A percentile compares a stretch with the other conserved stretches of the same genome.
Evolutionary conservation across 2,888 invertebrate genomes (phyloP).

Genomic region (Leptopilina myrica): DNA sequence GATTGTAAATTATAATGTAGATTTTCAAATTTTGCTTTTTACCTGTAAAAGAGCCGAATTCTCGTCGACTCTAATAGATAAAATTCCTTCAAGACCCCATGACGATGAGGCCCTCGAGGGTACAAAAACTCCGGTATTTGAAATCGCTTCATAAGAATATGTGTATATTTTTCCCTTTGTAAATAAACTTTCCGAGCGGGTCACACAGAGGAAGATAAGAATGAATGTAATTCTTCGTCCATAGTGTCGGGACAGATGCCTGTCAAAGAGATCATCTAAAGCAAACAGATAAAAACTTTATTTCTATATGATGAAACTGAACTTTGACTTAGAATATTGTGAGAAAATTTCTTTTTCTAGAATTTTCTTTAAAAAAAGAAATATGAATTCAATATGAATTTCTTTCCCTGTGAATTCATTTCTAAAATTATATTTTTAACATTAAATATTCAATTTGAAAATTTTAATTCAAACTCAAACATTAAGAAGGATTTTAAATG

Average conservation of each 20-base stretch:
- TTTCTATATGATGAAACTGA: background rate
- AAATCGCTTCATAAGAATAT: constrained; percentile 69
- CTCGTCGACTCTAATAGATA: constrained; percentile 65
- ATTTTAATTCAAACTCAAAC: too few relatives aligned
- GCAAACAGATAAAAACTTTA: constrained; percentile 18
- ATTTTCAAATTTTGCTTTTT: constrained; percentile 30
- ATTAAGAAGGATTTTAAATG: too few relatives aligned
- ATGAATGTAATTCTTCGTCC: constrained; percentile 41
- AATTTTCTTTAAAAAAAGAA: background rate
- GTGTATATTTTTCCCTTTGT: constrained; percentile 67
- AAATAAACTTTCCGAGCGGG: constrained; percentile 61
- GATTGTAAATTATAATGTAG: background rate
- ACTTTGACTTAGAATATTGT: constrained; percentile 5
- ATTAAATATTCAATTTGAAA: too few relatives aligned
- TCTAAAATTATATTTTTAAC: too few relatives aligned
- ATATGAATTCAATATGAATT: too few relatives aligned
- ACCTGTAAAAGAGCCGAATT: constrained; percentile 67
- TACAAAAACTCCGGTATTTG: constrained; percentile 70
- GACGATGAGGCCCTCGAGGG: constrained; percentile 70
- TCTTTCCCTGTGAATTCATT: too few relatives aligned
- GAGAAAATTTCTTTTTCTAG: constrained; percentile 12
- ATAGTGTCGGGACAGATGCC: constrained; percentile 18
- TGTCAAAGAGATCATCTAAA: constrained; percentile 39
- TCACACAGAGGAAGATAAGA: constrained; percentile 40
- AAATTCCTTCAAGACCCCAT: constrained; percentile 69